phyloP scores from a whole-genome alignment of 2,888 invertebrate genomes.

The Protodeltote pygarga region DNA sequence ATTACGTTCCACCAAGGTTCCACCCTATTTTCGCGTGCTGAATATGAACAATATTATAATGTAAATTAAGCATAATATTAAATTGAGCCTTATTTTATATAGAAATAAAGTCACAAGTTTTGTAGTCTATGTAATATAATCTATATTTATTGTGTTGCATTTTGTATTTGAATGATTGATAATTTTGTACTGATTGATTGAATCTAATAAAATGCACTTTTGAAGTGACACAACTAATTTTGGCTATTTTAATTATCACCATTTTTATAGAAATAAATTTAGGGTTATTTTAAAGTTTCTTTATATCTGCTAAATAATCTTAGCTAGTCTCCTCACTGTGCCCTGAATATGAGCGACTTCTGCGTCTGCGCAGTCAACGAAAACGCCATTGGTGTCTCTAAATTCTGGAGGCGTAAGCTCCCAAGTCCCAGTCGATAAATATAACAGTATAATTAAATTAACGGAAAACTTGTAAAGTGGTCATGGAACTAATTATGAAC shows the following conservation, averaged over 20 bases:
- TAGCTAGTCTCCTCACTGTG: no score
- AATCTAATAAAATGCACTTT: slow-evolving; percentile 81
- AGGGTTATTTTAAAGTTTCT: no score
- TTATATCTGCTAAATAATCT: no score
- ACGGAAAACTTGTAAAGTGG: no score
- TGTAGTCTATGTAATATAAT: slow-evolving; percentile 62
- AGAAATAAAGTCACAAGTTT: slow-evolving; percentile 51
- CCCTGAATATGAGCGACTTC: no score
- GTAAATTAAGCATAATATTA: slow-evolving; percentile 33
- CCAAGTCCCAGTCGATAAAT: no score
- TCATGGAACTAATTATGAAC: no score
- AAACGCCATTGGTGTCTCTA: no score
- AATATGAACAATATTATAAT: slow-evolving; percentile 10
- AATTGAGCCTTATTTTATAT: slow-evolving; percentile 37
- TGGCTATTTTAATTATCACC: slow-evolving; percentile 20
- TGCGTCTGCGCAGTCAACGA: no score
- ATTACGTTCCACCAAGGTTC: slow-evolving; percentile 10
- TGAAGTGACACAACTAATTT: slow-evolving; percentile 73
- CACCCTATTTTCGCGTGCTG: slow-evolving; percentile 23
- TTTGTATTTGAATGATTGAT: slow-evolving; percentile 54
- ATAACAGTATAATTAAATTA: no score
- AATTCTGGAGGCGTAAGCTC: no score
- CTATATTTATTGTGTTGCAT: slow-evolving; percentile 73
- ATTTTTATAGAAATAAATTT: not conserved
- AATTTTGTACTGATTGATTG: slow-evolving; percentile 75